phyloP scores from a whole-genome alignment of 2,888 invertebrate genomes.

The Chirona hameri region DNA sequence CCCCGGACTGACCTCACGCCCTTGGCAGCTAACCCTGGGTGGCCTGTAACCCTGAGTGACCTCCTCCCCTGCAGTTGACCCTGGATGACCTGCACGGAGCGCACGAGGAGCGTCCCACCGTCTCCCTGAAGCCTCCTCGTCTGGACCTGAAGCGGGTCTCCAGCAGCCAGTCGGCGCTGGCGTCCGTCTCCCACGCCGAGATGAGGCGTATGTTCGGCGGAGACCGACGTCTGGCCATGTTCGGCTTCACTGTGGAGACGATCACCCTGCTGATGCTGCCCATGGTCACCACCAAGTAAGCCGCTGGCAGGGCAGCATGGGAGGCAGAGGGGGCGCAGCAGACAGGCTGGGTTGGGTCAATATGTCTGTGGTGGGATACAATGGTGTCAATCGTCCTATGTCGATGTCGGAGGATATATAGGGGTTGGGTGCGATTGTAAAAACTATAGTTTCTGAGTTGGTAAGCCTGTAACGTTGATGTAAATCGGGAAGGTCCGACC shows the following conservation, averaged over 20 bases:
- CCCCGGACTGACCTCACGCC: not conserved
- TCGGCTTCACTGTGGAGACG: conserved; percentile 92
- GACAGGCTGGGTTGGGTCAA: too few species aligned
- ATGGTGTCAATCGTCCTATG: too few species aligned
- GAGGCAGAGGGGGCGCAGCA: not conserved
- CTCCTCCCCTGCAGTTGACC: conserved; percentile 34
- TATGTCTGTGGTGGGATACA: too few species aligned
- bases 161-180: not conserved
- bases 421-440: too few species aligned
- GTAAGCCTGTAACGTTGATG: too few species aligned
- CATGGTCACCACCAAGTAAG: conserved; percentile 91
- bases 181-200: conserved; percentile 30
- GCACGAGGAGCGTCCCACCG: conserved; percentile 30
- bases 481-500: too few species aligned
- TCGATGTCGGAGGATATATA: too few species aligned
- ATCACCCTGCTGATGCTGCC: conserved; percentile 90
- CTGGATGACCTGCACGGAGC: conserved; percentile 39
- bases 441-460: too few species aligned
- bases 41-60: too few species aligned
- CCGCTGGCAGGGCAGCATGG: not conserved
- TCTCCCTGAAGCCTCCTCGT: conserved; percentile 2
- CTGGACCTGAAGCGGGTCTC: conserved; percentile 28
- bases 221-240: conserved; percentile 83
- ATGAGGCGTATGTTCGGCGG: conserved; percentile 52
- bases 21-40: not conserved